Conservation (phyloP, 2,888 invertebrate genomes). For the Itoplectis maculator region DNA sequence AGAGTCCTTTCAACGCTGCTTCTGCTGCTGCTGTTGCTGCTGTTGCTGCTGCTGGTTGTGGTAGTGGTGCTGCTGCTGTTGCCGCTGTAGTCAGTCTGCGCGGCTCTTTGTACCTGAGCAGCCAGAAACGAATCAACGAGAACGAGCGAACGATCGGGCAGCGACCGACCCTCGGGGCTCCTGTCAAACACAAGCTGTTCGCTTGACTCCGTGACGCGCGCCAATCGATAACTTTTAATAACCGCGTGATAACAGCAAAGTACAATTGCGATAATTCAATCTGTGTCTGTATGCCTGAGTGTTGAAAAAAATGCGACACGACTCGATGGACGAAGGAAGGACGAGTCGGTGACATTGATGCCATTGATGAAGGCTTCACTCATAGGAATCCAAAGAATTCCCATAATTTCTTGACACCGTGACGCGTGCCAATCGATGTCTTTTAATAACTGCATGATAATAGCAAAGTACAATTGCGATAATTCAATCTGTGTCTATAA, state of each 20-base stretch:
- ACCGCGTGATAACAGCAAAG: too few species aligned
- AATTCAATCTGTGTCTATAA: background rate
- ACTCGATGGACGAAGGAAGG: background rate
- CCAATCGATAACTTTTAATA: slow-evolving; percentile 63
- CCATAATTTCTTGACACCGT: slow-evolving; percentile 42
- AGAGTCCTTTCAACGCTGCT: background rate
- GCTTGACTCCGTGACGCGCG: slow-evolving; percentile 43
- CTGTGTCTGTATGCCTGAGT: background rate
- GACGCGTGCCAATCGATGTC: slow-evolving; percentile 63
- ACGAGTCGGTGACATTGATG: slow-evolving; percentile 15
- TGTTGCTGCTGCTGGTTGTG: too few species aligned
- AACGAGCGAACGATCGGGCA: background rate
- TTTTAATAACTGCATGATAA: slow-evolving; percentile 12
- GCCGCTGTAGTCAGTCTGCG: background rate
- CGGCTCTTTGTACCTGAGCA: background rate
- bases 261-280: too few species aligned
- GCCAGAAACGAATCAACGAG: background rate
- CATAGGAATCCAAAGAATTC: too few species aligned
- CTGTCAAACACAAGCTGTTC: slow-evolving; percentile 48
- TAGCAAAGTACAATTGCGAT: too few species aligned
- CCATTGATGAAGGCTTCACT: too few species aligned
- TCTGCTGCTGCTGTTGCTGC: too few species aligned
- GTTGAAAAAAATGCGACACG: too few species aligned
- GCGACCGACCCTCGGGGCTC: slow-evolving; percentile 12
- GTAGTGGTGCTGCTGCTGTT: too few species aligned